Evolutionary conservation across 2,888 invertebrate genomes (phyloP).

Genomic region (Aelia acuminata): DNA sequence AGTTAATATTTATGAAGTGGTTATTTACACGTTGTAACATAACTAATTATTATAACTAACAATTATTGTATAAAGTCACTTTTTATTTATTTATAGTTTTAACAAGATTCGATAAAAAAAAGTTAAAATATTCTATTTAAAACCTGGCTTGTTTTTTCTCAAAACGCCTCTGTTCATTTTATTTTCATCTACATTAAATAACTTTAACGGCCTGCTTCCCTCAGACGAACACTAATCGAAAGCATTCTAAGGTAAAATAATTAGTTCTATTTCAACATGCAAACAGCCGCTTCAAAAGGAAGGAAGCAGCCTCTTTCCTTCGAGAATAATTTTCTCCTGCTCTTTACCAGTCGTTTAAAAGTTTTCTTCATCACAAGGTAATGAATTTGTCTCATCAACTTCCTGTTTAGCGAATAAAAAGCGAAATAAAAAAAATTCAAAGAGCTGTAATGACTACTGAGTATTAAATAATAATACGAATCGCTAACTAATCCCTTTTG

Average conservation of each 20-base stretch:
- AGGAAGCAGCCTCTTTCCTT: background rate
- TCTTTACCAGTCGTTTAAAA: background rate
- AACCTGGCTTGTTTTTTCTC: background rate
- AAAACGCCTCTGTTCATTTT: background rate
- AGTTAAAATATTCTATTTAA: background rate
- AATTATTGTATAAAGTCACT: too few relatives aligned
- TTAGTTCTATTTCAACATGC: constrained; percentile 11
- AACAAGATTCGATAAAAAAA: background rate
- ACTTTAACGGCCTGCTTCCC: background rate
- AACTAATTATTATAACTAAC: too few relatives aligned
- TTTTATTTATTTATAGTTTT: too few relatives aligned
- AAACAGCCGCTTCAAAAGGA: background rate
- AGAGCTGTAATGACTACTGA: background rate
- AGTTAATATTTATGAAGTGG: too few relatives aligned
- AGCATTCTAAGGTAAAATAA: constrained; percentile 7
- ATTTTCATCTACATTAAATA: background rate
- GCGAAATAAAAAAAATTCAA: background rate
- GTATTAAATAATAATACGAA: background rate
- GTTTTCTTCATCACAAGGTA: constrained; percentile 4
- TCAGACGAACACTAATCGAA: background rate
- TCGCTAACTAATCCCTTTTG: too few relatives aligned
- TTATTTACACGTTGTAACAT: too few relatives aligned
- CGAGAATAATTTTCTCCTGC: background rate
- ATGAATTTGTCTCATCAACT: background rate
- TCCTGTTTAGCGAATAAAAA: background rate